Evolutionary conservation across 2,888 invertebrate species (phyloP).

Genomic region (Saturnia pavonia): DNA sequence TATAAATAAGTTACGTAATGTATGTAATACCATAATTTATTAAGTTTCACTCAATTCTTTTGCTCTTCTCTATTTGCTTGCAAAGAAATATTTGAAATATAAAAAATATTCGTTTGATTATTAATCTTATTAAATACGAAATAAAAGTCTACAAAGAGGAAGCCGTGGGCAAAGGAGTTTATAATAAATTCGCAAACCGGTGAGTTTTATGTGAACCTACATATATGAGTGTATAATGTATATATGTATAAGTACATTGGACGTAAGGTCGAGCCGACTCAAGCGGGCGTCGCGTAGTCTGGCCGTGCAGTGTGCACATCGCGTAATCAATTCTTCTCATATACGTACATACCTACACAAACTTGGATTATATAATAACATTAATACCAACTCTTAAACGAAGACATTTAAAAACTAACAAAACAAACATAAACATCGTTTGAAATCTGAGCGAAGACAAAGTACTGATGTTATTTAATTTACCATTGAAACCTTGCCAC

Average conservation of each 20-base stretch:
- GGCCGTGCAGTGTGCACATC: conserved; percentile 15
- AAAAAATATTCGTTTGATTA: background rate
- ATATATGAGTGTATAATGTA: background rate
- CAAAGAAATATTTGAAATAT: background rate
- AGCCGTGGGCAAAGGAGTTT: background rate
- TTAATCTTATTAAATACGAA: conserved; percentile 1
- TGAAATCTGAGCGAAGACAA: conserved; percentile 2
- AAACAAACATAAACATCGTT: background rate
- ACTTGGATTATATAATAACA: background rate
- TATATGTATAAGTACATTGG: conserved; percentile 9
- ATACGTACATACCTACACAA: background rate
- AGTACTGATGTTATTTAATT: conserved; percentile 31
- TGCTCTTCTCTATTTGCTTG: background rate
- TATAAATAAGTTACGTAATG: background rate
- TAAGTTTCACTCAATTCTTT: background rate
- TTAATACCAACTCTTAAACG: background rate
- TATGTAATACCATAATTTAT: background rate
- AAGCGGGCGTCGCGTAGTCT: conserved; percentile 25
- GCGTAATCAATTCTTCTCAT: background rate
- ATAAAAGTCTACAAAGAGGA: conserved; percentile 6
- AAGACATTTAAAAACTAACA: background rate
- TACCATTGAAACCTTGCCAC: conserved; percentile 33
- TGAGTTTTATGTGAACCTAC: background rate
- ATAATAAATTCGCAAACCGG: background rate
- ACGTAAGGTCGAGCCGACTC: background rate